These are phyloP conservation scores for Umimayanthus chanpuru DNA, from an alignment of 92 coral and sea anemone genomes.

Conservation along the genomic window DNA sequence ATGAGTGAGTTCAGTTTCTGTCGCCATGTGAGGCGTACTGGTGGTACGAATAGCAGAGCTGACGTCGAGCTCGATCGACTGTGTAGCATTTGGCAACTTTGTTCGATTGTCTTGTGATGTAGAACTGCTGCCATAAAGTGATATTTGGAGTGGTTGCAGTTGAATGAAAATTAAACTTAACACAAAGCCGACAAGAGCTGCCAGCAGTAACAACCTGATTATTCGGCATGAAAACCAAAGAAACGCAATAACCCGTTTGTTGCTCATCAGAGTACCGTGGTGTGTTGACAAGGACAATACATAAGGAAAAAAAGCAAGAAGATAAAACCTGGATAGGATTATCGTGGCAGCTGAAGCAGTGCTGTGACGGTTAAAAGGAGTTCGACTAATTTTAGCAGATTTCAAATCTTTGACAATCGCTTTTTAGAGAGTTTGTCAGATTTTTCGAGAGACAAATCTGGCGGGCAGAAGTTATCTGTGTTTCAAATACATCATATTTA, in stretches of 20 bases:
- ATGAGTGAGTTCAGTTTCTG: background rate
- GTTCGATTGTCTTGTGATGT: background rate
- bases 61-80: background rate
- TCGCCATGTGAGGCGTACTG: background rate
- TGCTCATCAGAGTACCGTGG: background rate
- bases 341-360: slow-evolving; percentile 9
- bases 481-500: no score
- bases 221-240: background rate
- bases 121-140: background rate
- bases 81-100: background rate
- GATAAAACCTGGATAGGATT: background rate
- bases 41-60: background rate
- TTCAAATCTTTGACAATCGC: background rate
- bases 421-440: no score
- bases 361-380: background rate
- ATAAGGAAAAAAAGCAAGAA: background rate
- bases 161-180: slow-evolving; percentile 11
- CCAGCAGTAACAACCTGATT: background rate
- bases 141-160: background rate
- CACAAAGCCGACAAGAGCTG: background rate
- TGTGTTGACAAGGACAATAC: background rate
- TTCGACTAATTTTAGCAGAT: background rate
- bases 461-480: no score
- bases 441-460: background rate
- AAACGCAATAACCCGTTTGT: background rate